Conservation (phyloP, 2,113 vertebrate species). For the Cebidichthys violaceus region DNA sequence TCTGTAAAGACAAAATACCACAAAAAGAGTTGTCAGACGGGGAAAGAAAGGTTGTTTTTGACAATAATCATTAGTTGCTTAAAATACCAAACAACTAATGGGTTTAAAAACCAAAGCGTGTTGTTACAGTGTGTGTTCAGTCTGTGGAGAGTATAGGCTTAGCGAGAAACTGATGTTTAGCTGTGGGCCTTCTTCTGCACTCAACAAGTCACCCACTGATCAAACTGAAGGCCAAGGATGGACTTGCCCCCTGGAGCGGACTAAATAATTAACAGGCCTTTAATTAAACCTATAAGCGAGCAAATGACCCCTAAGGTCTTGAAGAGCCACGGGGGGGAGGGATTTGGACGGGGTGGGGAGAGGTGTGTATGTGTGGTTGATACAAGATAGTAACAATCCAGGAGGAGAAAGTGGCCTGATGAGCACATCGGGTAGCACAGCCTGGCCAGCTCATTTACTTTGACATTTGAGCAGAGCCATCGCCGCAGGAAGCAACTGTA, state of each 20-base stretch:
- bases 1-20: not conserved
- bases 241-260: constrained; percentile 50
- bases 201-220: constrained; percentile 64
- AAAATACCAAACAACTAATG: not conserved
- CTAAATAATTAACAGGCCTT: constrained; percentile 84
- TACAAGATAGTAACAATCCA: constrained; percentile 52
- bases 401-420: constrained; percentile 57
- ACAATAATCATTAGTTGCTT: not conserved
- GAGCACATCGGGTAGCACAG: constrained; percentile 52
- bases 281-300: constrained; percentile 83
- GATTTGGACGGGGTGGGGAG: not conserved
- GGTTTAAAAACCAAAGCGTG: not conserved
- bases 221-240: constrained; percentile 66
- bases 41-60: not conserved
- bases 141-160: constrained; percentile 6
- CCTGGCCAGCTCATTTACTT: constrained; percentile 72
- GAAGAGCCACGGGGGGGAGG: constrained; percentile 30
- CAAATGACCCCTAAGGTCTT: constrained; percentile 72
- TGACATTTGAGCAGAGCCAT: constrained; percentile 78
- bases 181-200: constrained; percentile 33
- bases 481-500: constrained; percentile 54
- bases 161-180: constrained; percentile 38
- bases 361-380: constrained; percentile 11
- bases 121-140: not conserved
- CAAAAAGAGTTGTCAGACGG: not conserved